Conservation (phyloP, 2,113 vertebrate genomes). For the Crotalus helleri region DNA sequence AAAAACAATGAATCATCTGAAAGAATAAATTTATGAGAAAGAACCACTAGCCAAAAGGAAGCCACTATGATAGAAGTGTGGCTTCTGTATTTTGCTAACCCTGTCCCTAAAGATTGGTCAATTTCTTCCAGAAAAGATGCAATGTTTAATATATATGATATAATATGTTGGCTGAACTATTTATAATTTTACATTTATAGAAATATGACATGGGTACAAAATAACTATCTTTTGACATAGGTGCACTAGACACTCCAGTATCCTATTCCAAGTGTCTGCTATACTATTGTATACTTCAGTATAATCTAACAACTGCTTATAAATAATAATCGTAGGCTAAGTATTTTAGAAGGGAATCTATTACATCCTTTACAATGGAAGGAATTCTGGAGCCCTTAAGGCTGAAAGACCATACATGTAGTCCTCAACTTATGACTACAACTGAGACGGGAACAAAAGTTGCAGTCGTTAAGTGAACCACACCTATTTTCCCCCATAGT, state of each 20-base stretch:
- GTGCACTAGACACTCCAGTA: not conserved
- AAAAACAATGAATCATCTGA: not conserved
- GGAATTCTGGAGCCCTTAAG: not conserved
- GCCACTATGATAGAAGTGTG: not conserved
- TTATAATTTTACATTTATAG: not conserved
- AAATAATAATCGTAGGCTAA: not conserved
- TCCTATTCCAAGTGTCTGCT: not conserved
- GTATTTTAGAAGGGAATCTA: not conserved
- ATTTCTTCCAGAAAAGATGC: not conserved
- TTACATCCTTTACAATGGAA: not conserved
- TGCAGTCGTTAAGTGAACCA: too few relatives aligned
- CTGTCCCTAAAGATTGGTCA: not conserved
- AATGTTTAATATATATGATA: not conserved
- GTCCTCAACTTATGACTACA: too few relatives aligned
- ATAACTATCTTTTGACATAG: not conserved
- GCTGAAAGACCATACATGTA: not conserved
- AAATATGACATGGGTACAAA: not conserved
- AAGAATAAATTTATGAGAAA: not conserved
- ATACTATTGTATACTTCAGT: not conserved
- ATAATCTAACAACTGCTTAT: not conserved
- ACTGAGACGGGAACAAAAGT: too few relatives aligned
- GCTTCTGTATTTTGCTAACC: not conserved
- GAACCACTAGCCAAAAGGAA: not conserved
- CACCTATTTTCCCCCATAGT: too few relatives aligned
- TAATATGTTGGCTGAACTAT: not conserved